These are phyloP conservation scores for Helicoverpa zea DNA, from an alignment of 1,140 invertebrate species.

Conservation along the genomic window DNA sequence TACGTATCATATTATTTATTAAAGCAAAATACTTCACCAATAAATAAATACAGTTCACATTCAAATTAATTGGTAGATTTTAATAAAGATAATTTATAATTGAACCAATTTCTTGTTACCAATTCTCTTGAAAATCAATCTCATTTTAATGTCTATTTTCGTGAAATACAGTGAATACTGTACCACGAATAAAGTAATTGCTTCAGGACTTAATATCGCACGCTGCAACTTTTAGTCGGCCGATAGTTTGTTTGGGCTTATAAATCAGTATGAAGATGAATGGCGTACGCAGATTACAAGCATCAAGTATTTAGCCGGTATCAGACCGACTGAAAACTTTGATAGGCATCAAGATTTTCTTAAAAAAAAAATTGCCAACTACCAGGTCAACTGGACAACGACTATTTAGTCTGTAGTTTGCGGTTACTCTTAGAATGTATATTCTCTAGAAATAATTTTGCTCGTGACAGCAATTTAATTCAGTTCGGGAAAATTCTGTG, in stretches of 20 bases:
- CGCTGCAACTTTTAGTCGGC: no score
- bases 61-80: background rate
- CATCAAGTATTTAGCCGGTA: no score
- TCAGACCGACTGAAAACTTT: no score
- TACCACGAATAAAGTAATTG: slow-evolving; percentile 10
- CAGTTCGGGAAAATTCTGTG: slow-evolving; percentile 1
- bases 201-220: background rate
- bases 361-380: no score
- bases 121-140: background rate
- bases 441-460: slow-evolving; percentile 19
- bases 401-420: no score
- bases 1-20: no score
- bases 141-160: background rate
- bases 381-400: no score
- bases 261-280: no score
- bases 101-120: background rate
- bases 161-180: background rate
- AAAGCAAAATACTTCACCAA: background rate
- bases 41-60: background rate
- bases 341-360: no score
- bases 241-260: no score
- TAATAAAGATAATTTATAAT: background rate
- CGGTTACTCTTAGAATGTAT: background rate
- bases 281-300: no score
- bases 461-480: slow-evolving; percentile 11